Evolutionary conservation across 2,113 vertebrate species (phyloP).

Genomic region (Pagrus major): DNA sequence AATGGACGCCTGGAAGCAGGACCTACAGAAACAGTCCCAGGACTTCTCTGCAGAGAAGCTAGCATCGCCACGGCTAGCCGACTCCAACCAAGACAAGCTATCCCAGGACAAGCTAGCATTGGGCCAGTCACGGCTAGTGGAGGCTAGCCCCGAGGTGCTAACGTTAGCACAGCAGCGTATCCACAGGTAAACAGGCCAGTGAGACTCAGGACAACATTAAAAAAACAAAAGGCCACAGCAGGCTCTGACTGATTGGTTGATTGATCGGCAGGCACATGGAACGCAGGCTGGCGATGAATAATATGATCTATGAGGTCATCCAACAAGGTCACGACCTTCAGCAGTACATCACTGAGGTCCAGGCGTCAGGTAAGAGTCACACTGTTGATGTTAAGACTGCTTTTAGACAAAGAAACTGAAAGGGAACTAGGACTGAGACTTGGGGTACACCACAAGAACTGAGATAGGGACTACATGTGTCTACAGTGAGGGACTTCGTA

Average conservation of each 20-base stretch:
- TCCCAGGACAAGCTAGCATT: constrained; percentile 70
- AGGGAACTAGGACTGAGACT: neutral
- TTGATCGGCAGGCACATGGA: constrained; percentile 89
- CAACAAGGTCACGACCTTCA: constrained; percentile 98
- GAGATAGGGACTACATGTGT: neutral
- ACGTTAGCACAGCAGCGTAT: constrained; percentile 92
- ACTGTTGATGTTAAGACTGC: neutral
- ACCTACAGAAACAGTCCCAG: constrained; percentile 94
- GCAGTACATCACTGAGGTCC: constrained; percentile 97
- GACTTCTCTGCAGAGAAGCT: constrained; percentile 95
- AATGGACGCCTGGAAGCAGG: constrained; percentile 97
- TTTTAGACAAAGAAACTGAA: neutral
- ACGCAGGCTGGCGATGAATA: constrained; percentile 96
- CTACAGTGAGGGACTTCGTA: neutral
- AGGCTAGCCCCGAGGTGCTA: constrained; percentile 73
- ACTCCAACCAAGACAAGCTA: constrained; percentile 70
- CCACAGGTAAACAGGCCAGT: constrained; percentile 77
- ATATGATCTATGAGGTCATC: constrained; percentile 98
- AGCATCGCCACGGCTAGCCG: constrained; percentile 87
- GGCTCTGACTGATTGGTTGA: neutral
- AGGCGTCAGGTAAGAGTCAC: constrained; percentile 90
- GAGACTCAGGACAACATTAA: neutral
- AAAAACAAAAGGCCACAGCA: neutral
- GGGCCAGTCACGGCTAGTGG: constrained; percentile 68
- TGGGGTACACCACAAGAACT: neutral